These are phyloP conservation scores for Petrophora chlorosata DNA, from an alignment of 2,888 invertebrate species.

Conservation along the genomic window DNA sequence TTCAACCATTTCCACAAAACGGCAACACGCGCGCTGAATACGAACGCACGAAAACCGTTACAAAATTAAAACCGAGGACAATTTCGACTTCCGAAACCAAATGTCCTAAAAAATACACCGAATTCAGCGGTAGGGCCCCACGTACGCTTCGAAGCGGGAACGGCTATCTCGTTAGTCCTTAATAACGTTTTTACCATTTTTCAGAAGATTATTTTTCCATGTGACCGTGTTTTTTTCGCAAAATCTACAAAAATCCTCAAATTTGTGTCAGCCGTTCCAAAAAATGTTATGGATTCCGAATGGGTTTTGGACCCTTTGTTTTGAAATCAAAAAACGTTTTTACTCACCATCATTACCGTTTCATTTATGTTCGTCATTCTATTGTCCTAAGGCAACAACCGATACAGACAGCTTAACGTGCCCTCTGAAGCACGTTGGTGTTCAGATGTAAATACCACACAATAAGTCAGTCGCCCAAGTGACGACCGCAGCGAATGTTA, in stretches of 20 bases:
- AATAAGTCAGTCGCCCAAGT: too few relatives aligned
- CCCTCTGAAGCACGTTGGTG: too few relatives aligned
- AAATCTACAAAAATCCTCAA: constrained; percentile 7
- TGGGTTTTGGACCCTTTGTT: not conserved
- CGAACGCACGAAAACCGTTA: constrained; percentile 3
- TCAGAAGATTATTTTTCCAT: constrained; percentile 37
- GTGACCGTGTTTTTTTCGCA: constrained; percentile 29
- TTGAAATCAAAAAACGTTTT: not conserved
- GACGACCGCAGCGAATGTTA: too few relatives aligned
- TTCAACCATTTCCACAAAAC: constrained; percentile 4
- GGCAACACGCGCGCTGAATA: constrained; percentile 6
- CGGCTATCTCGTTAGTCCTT: constrained; percentile 46
- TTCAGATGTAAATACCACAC: too few relatives aligned
- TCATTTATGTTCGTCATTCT: too few relatives aligned
- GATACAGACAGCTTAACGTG: too few relatives aligned
- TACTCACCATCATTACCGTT: not conserved
- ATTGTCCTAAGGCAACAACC: too few relatives aligned
- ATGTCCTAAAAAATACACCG: constrained; percentile 19
- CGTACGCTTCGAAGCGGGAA: constrained; percentile 41
- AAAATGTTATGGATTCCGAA: constrained; percentile 3
- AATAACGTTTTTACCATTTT: constrained; percentile 46
- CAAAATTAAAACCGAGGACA: constrained; percentile 13
- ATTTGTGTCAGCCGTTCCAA: constrained; percentile 14
- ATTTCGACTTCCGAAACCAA: constrained; percentile 11
- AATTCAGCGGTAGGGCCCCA: constrained; percentile 35